phyloP scores from a whole-genome alignment of 2,113 vertebrate species.

The Notiomystis cincta region DNA sequence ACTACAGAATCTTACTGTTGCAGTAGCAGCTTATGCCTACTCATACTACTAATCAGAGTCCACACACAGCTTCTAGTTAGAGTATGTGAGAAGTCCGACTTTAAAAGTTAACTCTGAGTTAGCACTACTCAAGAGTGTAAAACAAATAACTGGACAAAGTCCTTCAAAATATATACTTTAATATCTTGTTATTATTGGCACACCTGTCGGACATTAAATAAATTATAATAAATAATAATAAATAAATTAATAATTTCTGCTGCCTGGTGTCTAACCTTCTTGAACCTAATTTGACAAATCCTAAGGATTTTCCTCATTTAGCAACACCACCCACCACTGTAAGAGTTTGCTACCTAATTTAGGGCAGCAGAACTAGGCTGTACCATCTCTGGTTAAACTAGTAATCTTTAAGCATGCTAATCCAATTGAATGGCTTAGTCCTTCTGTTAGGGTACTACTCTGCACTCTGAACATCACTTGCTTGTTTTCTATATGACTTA shows the following conservation, averaged over 20 bases:
- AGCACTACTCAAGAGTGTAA: not conserved
- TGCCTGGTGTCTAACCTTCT: slow-evolving; percentile 11
- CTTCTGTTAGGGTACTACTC: not conserved
- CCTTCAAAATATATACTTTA: not conserved
- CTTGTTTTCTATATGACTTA: not conserved
- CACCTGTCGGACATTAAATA: not conserved
- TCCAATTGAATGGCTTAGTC: slow-evolving; percentile 48
- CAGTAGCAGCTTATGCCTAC: not conserved
- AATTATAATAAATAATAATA: too few species aligned
- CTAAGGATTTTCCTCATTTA: slow-evolving; percentile 58
- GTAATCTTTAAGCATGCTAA: slow-evolving; percentile 54
- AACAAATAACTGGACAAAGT: not conserved
- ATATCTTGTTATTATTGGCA: not conserved
- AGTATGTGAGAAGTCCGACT: not conserved
- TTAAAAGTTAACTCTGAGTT: not conserved
- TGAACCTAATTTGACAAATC: slow-evolving; percentile 44
- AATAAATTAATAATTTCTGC: not conserved
- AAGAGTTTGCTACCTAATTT: not conserved
- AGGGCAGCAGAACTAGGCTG: slow-evolving; percentile 18
- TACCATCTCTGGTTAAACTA: slow-evolving; percentile 11
- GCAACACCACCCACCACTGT: not conserved
- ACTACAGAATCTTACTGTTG: not conserved
- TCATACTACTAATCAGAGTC: not conserved
- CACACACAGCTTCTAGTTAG: not conserved
- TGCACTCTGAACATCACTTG: not conserved